A percentile compares a stretch with the other conserved stretches of the same genome.
phyloP scores from a whole-genome alignment of 2,113 vertebrate species.

The Seriola rivoliana region DNA sequence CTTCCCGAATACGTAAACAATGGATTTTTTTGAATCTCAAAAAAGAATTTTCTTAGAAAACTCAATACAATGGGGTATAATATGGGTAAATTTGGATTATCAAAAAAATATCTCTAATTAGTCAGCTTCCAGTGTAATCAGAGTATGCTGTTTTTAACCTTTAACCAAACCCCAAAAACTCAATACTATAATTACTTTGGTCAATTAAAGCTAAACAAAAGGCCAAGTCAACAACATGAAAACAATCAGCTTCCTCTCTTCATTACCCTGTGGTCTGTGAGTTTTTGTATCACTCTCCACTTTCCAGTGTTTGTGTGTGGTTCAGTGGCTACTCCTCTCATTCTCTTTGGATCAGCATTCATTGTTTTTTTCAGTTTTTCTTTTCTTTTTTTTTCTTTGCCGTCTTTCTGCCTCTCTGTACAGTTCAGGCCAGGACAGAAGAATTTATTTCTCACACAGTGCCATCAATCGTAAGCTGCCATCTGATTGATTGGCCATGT shows the following conservation, averaged over 20 bases:
- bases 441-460: slow-evolving; percentile 12
- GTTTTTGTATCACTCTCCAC: neutral
- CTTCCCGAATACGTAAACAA: slow-evolving; percentile 16
- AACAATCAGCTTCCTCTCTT: neutral
- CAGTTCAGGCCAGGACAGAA: slow-evolving; percentile 12
- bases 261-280: neutral
- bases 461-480: slow-evolving; percentile 32
- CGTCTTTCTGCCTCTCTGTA: slow-evolving; percentile 1
- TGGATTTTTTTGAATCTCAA: neutral
- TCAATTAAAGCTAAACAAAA: neutral
- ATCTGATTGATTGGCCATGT: slow-evolving; percentile 62
- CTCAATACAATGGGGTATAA: neutral
- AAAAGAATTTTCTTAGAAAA: slow-evolving; percentile 11
- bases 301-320: neutral
- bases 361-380: neutral
- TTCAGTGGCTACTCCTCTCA: neutral
- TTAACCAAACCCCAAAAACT: neutral
- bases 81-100: neutral
- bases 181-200: neutral
- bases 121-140: neutral
- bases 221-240: neutral
- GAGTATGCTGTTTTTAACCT: neutral
- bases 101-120: neutral
- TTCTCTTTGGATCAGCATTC: neutral
- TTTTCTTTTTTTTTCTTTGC: neutral